These are phyloP conservation scores for Actias luna DNA, from an alignment of 2,888 invertebrate species.

Conservation along the genomic window DNA sequence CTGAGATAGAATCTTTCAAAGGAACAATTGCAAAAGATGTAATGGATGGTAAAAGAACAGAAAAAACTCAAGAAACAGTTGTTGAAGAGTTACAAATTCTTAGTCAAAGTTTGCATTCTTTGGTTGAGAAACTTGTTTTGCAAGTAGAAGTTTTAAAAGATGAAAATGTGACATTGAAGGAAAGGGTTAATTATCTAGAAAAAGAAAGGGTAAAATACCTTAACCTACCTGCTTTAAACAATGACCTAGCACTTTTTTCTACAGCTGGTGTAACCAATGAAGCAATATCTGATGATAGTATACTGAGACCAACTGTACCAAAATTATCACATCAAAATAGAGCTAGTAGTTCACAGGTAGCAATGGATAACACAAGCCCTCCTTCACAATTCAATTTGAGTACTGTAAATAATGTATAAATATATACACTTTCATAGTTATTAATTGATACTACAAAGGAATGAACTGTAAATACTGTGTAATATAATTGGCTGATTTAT, in stretches of 20 bases:
- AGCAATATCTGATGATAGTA: constrained; percentile 33
- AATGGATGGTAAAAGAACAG: constrained; percentile 75
- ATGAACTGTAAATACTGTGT: not conserved
- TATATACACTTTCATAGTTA: not conserved
- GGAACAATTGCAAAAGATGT: constrained; percentile 41
- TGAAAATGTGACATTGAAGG: constrained; percentile 83
- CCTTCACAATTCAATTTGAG: constrained; percentile 63
- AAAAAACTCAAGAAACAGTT: constrained; percentile 83
- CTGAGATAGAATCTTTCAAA: constrained; percentile 39
- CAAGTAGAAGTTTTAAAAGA: constrained; percentile 85
- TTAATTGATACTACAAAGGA: not conserved
- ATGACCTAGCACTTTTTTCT: constrained; percentile 44
- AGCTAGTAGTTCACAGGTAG: constrained; percentile 29
- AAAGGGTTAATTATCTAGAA: constrained; percentile 80
- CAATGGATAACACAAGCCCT: constrained; percentile 37
- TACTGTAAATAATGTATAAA: constrained; percentile 51
- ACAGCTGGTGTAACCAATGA: constrained; percentile 34
- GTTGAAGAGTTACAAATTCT: constrained; percentile 86
- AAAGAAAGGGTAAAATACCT: constrained; percentile 74
- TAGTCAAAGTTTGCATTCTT: constrained; percentile 81
- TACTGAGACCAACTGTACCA: constrained; percentile 25
- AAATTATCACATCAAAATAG: constrained; percentile 30
- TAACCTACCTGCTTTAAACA: constrained; percentile 51
- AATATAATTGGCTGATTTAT: not conserved
- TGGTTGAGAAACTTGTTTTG: constrained; percentile 81